phyloP scores from a whole-genome alignment of 2,113 vertebrate species.

The Ascaphus truei region DNA sequence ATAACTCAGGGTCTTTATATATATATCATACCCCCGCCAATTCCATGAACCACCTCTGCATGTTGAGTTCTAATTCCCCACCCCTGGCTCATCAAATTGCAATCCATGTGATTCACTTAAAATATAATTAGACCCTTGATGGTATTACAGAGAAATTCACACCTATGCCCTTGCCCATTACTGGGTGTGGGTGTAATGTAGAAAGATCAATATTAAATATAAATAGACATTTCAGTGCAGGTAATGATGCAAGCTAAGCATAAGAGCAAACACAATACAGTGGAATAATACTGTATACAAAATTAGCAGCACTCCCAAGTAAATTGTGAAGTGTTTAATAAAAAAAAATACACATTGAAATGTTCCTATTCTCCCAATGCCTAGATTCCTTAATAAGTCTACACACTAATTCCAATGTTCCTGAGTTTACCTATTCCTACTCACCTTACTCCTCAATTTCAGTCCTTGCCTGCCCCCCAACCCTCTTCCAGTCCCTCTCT shows the following conservation, averaged over 20 bases:
- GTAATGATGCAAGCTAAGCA: neutral
- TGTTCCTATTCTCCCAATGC: too few species aligned
- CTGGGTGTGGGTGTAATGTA: neutral
- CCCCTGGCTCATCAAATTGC: neutral
- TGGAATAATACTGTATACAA: neutral
- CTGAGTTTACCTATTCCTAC: too few species aligned
- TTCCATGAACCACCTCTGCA: neutral
- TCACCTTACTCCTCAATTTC: too few species aligned
- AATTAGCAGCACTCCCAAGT: too few species aligned
- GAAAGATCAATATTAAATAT: neutral
- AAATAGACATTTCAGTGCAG: neutral
- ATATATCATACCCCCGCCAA: neutral
- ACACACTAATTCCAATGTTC: too few species aligned
- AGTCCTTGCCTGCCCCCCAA: too few species aligned
- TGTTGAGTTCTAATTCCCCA: neutral
- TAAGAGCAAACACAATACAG: neutral
- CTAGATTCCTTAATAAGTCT: too few species aligned
- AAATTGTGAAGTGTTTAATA: too few species aligned
- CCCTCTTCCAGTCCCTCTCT: too few species aligned
- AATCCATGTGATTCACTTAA: neutral
- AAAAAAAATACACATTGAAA: too few species aligned
- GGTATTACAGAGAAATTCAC: neutral
- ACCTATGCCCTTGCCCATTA: neutral
- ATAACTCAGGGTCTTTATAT: neutral
- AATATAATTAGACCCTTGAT: constrained; percentile 14